phyloP scores from a whole-genome alignment of 2,797 vertebrate species.

The Rhabdomys pumilio region DNA sequence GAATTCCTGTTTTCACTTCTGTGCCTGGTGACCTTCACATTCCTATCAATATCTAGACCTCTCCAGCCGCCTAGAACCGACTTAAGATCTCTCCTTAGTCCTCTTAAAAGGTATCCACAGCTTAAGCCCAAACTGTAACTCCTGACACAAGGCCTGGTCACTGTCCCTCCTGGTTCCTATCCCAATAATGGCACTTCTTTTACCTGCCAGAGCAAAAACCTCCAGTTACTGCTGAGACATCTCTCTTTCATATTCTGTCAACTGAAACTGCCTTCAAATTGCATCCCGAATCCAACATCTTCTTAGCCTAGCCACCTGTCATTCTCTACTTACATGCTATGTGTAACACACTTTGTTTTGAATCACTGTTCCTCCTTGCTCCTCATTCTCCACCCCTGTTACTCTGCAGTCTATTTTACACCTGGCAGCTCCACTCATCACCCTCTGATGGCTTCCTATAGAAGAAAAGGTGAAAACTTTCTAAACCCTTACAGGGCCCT shows the following conservation, averaged over 20 bases:
- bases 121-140: slow-evolving; percentile 7
- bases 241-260: slow-evolving; percentile 48
- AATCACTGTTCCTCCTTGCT: background rate
- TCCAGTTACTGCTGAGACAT: background rate
- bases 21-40: background rate
- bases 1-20: slow-evolving; percentile 38
- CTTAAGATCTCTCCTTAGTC: slow-evolving; percentile 16
- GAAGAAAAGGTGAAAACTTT: slow-evolving; percentile 25
- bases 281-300: background rate
- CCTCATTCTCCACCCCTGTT: background rate
- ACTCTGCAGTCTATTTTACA: background rate
- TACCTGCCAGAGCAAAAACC: background rate
- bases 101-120: slow-evolving; percentile 4
- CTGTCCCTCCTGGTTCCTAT: background rate
- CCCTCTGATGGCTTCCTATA: background rate
- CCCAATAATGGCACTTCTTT: background rate
- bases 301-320: background rate
- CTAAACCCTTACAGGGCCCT: background rate
- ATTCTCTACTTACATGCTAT: background rate
- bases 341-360: background rate
- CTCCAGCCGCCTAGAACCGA: background rate
- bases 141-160: background rate
- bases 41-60: background rate
- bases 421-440: background rate
- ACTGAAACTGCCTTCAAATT: slow-evolving; percentile 19